Evolutionary conservation across 1,140 invertebrate species (phyloP).

Genomic region (Popillia japonica): DNA sequence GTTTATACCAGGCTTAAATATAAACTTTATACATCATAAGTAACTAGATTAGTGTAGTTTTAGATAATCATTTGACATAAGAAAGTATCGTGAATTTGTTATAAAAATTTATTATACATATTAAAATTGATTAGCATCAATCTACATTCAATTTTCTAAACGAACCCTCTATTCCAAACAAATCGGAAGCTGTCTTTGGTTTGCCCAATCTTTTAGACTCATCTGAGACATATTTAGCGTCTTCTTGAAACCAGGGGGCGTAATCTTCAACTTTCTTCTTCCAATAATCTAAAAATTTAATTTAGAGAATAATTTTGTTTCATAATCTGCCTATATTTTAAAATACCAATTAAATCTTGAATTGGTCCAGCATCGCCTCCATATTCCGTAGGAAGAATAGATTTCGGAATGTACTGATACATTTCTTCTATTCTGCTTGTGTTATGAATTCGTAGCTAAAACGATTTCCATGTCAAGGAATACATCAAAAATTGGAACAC

Average conservation of each 20-base stretch:
- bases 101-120: not conserved
- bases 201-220: slow-evolving; percentile 67
- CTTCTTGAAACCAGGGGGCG: slow-evolving; percentile 66
- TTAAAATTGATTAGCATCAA: slow-evolving; percentile 7
- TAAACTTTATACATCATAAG: no score
- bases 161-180: slow-evolving; percentile 40
- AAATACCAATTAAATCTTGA: slow-evolving; percentile 31
- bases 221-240: slow-evolving; percentile 65
- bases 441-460: slow-evolving; percentile 36
- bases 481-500: not conserved
- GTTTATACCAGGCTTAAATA: no score
- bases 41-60: no score
- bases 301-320: not conserved
- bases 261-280: slow-evolving; percentile 65
- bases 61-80: no score
- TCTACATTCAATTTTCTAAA: slow-evolving; percentile 40
- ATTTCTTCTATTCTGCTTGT: slow-evolving; percentile 38
- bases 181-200: slow-evolving; percentile 61
- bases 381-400: slow-evolving; percentile 65
- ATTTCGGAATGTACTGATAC: slow-evolving; percentile 61
- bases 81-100: not conserved
- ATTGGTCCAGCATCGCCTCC: slow-evolving; percentile 60
- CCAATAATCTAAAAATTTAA: slow-evolving; percentile 61
- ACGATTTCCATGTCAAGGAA: not conserved
- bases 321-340: not conserved